A percentile compares a stretch with the other conserved stretches of the same genome.
Conservation (phyloP, 1,140 invertebrate species). For the Brachionus calyciflorus region DNA sequence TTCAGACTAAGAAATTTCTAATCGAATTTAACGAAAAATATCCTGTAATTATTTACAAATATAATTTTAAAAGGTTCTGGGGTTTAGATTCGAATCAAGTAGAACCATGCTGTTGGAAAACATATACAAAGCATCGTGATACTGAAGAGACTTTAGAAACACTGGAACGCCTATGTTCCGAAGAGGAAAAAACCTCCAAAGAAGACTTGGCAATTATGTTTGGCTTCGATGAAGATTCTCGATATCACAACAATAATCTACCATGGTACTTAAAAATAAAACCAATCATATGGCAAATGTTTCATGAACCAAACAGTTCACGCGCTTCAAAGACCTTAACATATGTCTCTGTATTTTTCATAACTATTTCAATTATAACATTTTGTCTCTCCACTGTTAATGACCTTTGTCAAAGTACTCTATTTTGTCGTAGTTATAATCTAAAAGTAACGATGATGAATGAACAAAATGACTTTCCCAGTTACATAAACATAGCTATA, state of each 20-base stretch:
- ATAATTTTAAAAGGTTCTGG: no score
- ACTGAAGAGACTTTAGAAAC: conserved; percentile 56
- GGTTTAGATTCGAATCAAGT: conserved; percentile 60
- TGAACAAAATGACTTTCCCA: background rate
- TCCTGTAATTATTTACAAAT: no score
- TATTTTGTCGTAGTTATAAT: conserved; percentile 40
- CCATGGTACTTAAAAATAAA: conserved; percentile 52
- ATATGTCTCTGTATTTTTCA: conserved; percentile 33
- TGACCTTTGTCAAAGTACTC: conserved; percentile 23
- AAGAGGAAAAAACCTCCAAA: conserved; percentile 23
- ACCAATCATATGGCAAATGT: conserved; percentile 54
- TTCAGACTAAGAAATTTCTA: no score
- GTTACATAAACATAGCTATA: conserved; percentile 5
- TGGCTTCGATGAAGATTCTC: conserved; percentile 48
- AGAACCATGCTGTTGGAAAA: conserved; percentile 59
- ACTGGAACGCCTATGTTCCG: conserved; percentile 1
- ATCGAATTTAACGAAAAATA: no score
- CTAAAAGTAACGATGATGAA: background rate
- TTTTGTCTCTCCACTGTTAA: conserved; percentile 31
- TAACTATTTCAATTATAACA: conserved; percentile 33
- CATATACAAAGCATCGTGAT: conserved; percentile 52
- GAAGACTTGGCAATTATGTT: conserved; percentile 39
- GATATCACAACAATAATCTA: conserved; percentile 50
- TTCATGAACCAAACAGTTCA: conserved; percentile 56
- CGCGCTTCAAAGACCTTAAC: conserved; percentile 50